These are phyloP conservation scores for Antigone vipio DNA, from an alignment of 2,113 vertebrate genomes.

Conservation along the genomic window DNA sequence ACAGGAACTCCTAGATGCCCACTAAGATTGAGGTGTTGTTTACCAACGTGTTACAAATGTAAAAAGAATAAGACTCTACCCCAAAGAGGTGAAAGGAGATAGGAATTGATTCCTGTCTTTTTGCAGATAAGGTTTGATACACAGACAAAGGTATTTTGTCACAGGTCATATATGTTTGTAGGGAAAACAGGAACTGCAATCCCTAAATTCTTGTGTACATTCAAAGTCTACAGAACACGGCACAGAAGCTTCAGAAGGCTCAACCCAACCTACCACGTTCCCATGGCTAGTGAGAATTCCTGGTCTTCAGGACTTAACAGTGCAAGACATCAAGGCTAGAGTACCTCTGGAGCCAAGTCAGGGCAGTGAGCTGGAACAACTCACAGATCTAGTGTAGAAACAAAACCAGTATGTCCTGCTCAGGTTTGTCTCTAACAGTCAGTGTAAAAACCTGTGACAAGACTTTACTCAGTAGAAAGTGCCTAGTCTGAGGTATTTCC, in stretches of 20 bases:
- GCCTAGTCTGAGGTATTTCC: not conserved
- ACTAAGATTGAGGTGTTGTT: not conserved
- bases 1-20: not conserved
- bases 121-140: not conserved
- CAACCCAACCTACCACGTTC: not conserved
- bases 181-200: not conserved
- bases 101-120: not conserved
- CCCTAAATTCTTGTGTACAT: not conserved
- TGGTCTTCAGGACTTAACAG: not conserved
- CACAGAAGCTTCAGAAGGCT: not conserved
- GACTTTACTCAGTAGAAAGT: not conserved
- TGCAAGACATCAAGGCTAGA: not conserved
- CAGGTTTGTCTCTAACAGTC: not conserved
- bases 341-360: not conserved
- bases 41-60: fast-evolving
- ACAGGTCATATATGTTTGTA: not conserved
- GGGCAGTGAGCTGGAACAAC: not conserved
- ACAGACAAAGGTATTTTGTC: not conserved
- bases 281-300: not conserved
- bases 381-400: not conserved
- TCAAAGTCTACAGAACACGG: not conserved
- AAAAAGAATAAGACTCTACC: not conserved
- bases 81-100: not conserved
- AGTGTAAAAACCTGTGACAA: fast-evolving
- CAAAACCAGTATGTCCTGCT: fast-evolving